Evolutionary conservation across 2,113 vertebrate genomes (phyloP).

Genomic region (Periophthalmus modestus): DNA sequence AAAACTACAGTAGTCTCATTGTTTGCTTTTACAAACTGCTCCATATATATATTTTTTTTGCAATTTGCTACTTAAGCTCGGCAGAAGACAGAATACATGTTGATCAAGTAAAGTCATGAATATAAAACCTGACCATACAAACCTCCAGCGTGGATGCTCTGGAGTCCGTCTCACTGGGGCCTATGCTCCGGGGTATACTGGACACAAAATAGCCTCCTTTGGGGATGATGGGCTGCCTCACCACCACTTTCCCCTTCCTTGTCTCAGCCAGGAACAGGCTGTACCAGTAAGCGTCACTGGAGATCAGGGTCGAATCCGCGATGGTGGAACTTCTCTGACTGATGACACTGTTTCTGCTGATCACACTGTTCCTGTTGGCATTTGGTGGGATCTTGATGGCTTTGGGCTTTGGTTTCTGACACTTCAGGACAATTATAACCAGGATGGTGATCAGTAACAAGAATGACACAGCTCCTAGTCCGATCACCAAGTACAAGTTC

Average conservation of each 20-base stretch:
- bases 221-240: constrained; percentile 76
- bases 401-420: constrained; percentile 76
- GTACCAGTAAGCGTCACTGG: constrained; percentile 82
- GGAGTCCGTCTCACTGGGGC: constrained; percentile 74
- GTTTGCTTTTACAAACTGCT: background rate
- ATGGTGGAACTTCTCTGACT: constrained; percentile 79
- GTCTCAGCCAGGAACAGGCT: constrained; percentile 79
- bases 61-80: background rate
- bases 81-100: background rate
- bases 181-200: constrained; percentile 78
- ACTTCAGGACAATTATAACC: constrained; percentile 77
- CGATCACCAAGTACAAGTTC: constrained; percentile 77
- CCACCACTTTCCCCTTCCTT: constrained; percentile 78
- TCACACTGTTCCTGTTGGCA: constrained; percentile 68
- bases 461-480: constrained; percentile 76
- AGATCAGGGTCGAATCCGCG: constrained; percentile 78
- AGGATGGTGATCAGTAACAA: constrained; percentile 76
- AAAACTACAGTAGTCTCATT: background rate
- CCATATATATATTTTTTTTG: too few species aligned
- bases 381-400: constrained; percentile 62
- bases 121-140: constrained; percentile 17
- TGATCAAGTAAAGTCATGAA: background rate
- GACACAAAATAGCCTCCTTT: constrained; percentile 79
- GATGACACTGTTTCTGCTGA: constrained; percentile 74
- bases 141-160: constrained; percentile 80